Conservation (phyloP, 2,113 vertebrate genomes). For the Mugil cephalus region DNA sequence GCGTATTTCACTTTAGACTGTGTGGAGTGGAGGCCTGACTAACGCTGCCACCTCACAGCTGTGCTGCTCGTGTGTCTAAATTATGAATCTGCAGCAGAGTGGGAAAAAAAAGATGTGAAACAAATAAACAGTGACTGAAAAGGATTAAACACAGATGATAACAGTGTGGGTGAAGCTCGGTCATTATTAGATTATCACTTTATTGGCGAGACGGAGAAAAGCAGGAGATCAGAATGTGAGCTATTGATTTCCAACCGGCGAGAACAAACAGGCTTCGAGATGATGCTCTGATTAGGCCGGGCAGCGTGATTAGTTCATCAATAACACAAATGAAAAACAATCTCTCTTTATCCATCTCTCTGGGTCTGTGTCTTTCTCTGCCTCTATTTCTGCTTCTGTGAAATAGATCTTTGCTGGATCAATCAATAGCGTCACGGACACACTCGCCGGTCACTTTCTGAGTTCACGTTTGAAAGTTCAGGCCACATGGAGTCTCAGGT, state of each 20-base stretch:
- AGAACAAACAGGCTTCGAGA: slow-evolving; percentile 61
- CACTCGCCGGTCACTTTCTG: slow-evolving; percentile 7
- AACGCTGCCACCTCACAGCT: no score
- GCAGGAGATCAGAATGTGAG: slow-evolving; percentile 7
- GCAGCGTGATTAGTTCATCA: slow-evolving; percentile 54
- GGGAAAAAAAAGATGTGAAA: not conserved
- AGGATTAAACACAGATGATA: slow-evolving; percentile 2
- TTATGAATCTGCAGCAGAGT: slow-evolving; percentile 3
- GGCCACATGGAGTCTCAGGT: rapidly evolving
- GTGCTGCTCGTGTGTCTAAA: no score
- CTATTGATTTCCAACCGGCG: slow-evolving; percentile 46
- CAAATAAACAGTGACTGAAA: not conserved
- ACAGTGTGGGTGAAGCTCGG: slow-evolving; percentile 8
- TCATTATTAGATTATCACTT: slow-evolving; percentile 55
- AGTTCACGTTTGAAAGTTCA: slow-evolving; percentile 6
- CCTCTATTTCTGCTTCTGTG: not conserved
- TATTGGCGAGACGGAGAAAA: not conserved
- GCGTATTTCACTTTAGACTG: no score
- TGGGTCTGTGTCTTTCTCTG: slow-evolving; percentile 17
- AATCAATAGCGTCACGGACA: slow-evolving; percentile 30
- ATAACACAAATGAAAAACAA: slow-evolving; percentile 66
- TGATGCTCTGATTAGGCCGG: slow-evolving; percentile 56
- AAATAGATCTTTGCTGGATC: not conserved
- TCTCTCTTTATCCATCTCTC: slow-evolving; percentile 18
- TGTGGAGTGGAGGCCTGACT: no score